Evolutionary conservation across 2,113 vertebrate genomes (phyloP).

Genomic region (Peucedramus taeniatus): DNA sequence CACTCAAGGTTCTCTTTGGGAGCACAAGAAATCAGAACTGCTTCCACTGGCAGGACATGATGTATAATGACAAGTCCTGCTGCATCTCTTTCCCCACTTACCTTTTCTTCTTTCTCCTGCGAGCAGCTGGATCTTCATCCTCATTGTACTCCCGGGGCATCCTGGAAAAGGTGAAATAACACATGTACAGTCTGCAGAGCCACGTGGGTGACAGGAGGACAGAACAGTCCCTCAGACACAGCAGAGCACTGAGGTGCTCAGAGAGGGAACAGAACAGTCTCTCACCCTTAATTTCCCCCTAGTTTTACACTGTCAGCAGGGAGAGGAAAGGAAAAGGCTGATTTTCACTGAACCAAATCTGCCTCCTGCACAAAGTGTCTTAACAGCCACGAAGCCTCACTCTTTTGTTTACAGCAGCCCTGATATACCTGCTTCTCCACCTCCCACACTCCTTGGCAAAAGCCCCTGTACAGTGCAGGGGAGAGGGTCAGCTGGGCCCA

Average conservation of each 20-base stretch:
- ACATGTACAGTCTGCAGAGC: not conserved
- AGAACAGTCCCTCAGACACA: not conserved
- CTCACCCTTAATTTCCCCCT: not conserved
- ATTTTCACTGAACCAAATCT: not conserved
- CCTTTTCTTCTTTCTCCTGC: constrained; percentile 97
- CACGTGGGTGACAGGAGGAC: fast-evolving
- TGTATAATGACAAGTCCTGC: not conserved
- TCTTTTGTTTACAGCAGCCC: not conserved
- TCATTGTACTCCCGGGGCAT: constrained; percentile 99
- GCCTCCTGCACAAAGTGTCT: not conserved
- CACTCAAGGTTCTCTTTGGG: too few species aligned
- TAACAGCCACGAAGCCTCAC: fast-evolving
- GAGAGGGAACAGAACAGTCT: not conserved
- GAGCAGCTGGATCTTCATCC: constrained; percentile 96
- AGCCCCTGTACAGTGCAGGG: fast-evolving
- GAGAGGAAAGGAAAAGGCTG: not conserved
- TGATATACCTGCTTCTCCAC: not conserved
- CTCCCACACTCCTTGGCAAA: not conserved
- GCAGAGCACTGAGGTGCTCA: fast-evolving
- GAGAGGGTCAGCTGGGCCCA: fast-evolving
- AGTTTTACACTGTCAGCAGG: not conserved
- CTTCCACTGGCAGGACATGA: fast-evolving
- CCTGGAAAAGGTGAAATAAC: constrained; percentile 67
- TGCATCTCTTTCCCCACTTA: not conserved
- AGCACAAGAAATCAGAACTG: not conserved